Conservation (phyloP, 2,888 invertebrate species). For the Hypomecis atomaria region DNA sequence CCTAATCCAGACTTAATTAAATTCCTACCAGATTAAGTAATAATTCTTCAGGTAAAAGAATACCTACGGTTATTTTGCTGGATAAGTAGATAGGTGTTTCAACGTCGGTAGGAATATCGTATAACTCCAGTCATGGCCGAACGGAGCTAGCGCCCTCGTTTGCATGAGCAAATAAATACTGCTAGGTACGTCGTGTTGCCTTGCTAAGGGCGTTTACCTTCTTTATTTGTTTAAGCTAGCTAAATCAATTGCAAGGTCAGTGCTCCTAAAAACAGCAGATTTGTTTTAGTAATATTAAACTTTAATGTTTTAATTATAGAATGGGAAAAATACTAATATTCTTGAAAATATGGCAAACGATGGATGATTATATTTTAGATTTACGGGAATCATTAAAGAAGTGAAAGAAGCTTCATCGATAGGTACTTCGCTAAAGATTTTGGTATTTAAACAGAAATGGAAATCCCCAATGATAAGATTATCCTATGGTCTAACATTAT, state of each 20-base stretch:
- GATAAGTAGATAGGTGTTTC: not conserved
- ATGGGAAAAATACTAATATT: too few relatives aligned
- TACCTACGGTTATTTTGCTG: not conserved
- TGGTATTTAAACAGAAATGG: too few relatives aligned
- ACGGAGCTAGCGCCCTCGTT: slow-evolving; percentile 52
- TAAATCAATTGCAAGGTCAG: slow-evolving; percentile 29
- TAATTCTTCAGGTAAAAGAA: slow-evolving; percentile 1
- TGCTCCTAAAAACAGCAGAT: slow-evolving; percentile 8
- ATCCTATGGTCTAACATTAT: too few relatives aligned
- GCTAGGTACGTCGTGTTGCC: slow-evolving; percentile 39
- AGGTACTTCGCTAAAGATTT: too few relatives aligned
- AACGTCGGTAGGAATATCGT: not conserved
- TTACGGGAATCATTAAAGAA: too few relatives aligned
- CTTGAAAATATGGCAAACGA: too few relatives aligned
- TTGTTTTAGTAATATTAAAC: not conserved
- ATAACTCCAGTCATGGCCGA: slow-evolving; percentile 44
- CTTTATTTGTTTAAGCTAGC: slow-evolving; percentile 41
- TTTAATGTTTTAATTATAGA: not conserved
- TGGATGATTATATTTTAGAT: too few relatives aligned
- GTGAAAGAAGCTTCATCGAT: too few relatives aligned
- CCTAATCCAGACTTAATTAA: not conserved
- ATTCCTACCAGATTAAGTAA: slow-evolving; percentile 4
- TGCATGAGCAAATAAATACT: slow-evolving; percentile 50
- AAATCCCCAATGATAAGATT: too few relatives aligned
- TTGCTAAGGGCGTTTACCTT: slow-evolving; percentile 46